A percentile compares a stretch with the other conserved stretches of the same genome.
Evolutionary conservation across 2,888 invertebrate genomes (phyloP).

Genomic region (Saturnia pavonia): DNA sequence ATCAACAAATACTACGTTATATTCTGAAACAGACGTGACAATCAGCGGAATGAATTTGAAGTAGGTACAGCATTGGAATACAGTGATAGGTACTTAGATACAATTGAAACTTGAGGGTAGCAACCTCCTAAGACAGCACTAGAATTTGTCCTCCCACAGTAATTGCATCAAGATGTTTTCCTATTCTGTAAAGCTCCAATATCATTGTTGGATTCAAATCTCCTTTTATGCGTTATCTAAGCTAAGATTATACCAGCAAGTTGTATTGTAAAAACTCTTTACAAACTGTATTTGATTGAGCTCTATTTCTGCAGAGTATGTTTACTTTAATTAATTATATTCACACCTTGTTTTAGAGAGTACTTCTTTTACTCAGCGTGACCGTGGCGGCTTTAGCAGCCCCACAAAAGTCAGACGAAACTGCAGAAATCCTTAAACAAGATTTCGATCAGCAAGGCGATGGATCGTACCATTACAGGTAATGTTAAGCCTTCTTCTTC

Average conservation of each 20-base stretch:
- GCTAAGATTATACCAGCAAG: neutral
- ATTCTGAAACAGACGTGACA: too few relatives aligned
- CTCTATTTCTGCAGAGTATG: neutral
- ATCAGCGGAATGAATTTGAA: too few relatives aligned
- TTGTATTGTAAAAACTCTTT: neutral
- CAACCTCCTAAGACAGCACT: neutral
- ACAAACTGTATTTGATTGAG: neutral
- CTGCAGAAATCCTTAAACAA: slow-evolving; percentile 85
- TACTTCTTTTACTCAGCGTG: slow-evolving; percentile 56
- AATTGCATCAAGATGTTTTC: neutral
- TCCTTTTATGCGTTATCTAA: neutral
- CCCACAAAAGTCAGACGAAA: slow-evolving; percentile 83
- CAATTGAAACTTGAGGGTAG: neutral
- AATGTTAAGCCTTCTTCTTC: too few relatives aligned
- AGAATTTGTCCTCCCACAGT: neutral
- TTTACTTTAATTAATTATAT: neutral
- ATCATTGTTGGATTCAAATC: neutral
- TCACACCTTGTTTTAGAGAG: slow-evolving; percentile 55
- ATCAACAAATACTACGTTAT: neutral
- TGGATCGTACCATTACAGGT: slow-evolving; percentile 88
- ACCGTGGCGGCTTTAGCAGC: slow-evolving; percentile 64
- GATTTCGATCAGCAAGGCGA: slow-evolving; percentile 87
- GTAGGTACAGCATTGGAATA: neutral
- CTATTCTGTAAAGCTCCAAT: neutral
- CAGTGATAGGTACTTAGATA: neutral